phyloP scores from a whole-genome alignment of 1,140 invertebrate species.

The Hylaeus volcanicus region DNA sequence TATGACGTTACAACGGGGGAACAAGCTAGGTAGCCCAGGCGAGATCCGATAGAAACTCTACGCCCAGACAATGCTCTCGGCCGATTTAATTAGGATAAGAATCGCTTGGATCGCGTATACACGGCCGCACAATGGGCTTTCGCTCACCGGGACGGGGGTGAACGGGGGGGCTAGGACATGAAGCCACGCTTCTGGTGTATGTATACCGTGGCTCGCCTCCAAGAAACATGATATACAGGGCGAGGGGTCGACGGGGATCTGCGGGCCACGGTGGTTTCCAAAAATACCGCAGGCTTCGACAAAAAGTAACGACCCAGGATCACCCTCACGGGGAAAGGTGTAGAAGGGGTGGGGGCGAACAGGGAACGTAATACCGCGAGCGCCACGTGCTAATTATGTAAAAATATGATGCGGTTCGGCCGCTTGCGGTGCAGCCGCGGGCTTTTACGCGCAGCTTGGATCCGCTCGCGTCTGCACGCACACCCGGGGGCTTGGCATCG shows the following conservation, averaged over 20 bases:
- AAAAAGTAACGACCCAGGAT: constrained; percentile 81
- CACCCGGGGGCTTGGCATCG: constrained; percentile 30
- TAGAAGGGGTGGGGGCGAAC: constrained; percentile 52
- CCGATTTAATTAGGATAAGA: constrained; percentile 70
- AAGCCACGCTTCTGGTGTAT: constrained; percentile 58
- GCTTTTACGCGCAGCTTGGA: constrained; percentile 63
- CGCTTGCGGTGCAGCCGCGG: constrained; percentile 65
- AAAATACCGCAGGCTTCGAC: constrained; percentile 77
- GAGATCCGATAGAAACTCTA: constrained; percentile 66
- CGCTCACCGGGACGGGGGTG: not conserved
- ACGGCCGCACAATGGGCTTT: constrained; percentile 60
- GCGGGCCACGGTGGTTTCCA: constrained; percentile 73
- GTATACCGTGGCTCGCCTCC: constrained; percentile 73
- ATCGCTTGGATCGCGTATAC: constrained; percentile 68
- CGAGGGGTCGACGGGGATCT: constrained; percentile 42
- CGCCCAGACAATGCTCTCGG: constrained; percentile 65
- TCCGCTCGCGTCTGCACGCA: constrained; percentile 5
- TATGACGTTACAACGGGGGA: constrained; percentile 43
- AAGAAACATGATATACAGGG: constrained; percentile 79
- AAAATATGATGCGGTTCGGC: constrained; percentile 79
- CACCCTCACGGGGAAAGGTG: constrained; percentile 30
- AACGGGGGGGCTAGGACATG: not conserved
- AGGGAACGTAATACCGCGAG: constrained; percentile 75
- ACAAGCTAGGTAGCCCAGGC: constrained; percentile 48
- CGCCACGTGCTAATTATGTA: constrained; percentile 80